These are phyloP conservation scores for Larimichthys crocea DNA, from an alignment of 2,113 vertebrate genomes.

Conservation along the genomic window DNA sequence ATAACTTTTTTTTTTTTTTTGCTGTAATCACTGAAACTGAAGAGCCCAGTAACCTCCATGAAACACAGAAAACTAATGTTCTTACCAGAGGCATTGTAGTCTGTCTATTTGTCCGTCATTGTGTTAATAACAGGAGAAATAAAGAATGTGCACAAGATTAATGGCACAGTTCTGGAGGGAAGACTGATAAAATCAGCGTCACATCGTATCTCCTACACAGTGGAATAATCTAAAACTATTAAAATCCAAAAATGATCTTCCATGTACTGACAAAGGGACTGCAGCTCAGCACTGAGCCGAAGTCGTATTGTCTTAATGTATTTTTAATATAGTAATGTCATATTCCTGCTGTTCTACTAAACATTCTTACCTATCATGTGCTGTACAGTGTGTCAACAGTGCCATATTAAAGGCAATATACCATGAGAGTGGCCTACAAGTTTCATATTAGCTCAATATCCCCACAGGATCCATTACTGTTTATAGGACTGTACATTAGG, in stretches of 20 bases:
- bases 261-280: constrained; percentile 32
- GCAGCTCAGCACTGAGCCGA: constrained; percentile 30
- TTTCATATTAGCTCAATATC: constrained; percentile 68
- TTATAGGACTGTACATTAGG: constrained; percentile 77
- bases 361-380: constrained; percentile 55
- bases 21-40: constrained; percentile 38
- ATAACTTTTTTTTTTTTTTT: constrained; percentile 68
- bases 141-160: constrained; percentile 48
- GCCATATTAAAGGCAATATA: constrained; percentile 76
- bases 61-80: constrained; percentile 19
- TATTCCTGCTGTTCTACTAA: constrained; percentile 67
- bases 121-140: constrained; percentile 36
- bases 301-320: constrained; percentile 63
- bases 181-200: constrained; percentile 52
- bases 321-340: constrained; percentile 71
- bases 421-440: constrained; percentile 54
- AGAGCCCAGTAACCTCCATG: constrained; percentile 18
- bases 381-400: constrained; percentile 61
- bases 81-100: constrained; percentile 8
- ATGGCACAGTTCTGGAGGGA: constrained; percentile 22
- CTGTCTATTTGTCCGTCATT: constrained; percentile 28
- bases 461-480: constrained; percentile 73
- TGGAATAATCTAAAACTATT: constrained; percentile 64
- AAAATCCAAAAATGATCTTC: constrained; percentile 57
- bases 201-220: constrained; percentile 44